Evolutionary conservation across 2,888 invertebrate genomes (phyloP).

Genomic region (Ceriagrion tenellum): DNA sequence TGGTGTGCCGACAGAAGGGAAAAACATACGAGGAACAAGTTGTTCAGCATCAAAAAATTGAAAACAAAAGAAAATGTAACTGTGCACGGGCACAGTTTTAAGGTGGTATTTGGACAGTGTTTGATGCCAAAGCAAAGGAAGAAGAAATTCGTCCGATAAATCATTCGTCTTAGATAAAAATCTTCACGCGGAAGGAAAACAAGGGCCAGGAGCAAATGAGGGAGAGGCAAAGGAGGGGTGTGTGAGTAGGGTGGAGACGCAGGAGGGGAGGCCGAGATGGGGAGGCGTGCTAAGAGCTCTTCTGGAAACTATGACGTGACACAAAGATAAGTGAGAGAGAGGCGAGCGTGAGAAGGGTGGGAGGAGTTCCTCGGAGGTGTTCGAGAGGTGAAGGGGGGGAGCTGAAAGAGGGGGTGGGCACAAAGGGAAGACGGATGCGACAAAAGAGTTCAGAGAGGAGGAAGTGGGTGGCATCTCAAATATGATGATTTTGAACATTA

Average conservation of each 20-base stretch:
- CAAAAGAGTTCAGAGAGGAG: not conserved
- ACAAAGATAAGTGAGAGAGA: constrained; percentile 17
- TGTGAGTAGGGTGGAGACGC: not conserved
- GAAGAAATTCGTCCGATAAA: constrained; percentile 41
- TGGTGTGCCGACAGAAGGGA: not conserved
- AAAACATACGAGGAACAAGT: not conserved
- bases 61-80: not conserved
- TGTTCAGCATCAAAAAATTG: not conserved
- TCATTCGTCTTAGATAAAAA: constrained; percentile 51
- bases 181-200: constrained; percentile 1
- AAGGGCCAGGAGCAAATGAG: not conserved
- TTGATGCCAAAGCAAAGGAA: constrained; percentile 3
- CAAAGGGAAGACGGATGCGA: not conserved
- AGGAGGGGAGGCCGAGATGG: constrained; percentile 16
- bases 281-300: not conserved
- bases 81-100: not conserved
- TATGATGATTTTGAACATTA: constrained; percentile 53
- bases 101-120: constrained; percentile 20
- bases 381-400: not conserved
- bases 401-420: not conserved
- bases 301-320: constrained; percentile 37
- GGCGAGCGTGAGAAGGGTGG: not conserved
- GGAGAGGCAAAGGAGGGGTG: not conserved
- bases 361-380: not conserved
- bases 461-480: not conserved